Evolutionary conservation across 2,888 invertebrate genomes (phyloP), one percentile per base, ranked within the genome.

Genomic region (Epistrophella euchroma): DNA sequence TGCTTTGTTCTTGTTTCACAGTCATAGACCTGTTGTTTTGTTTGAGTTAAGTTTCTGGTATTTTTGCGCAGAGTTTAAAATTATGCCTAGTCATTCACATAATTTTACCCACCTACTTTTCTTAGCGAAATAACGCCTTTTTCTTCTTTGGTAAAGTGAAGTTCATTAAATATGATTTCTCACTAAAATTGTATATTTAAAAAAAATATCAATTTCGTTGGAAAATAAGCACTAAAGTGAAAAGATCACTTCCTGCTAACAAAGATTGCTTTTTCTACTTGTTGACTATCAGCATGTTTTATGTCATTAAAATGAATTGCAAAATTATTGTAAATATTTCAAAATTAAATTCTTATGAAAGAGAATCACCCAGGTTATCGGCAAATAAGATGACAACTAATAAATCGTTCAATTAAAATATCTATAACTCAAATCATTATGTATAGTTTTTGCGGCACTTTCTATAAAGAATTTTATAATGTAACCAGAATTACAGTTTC

Each of bases 351-450:
- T 25, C 25, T 3, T 4, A 25, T 9, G 15, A 15, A 52, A 25
- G 6, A 52, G 52, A n/a, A n/a, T n/a, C 52, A 28, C 1, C 9
- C 1, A 9, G 52, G 52, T 52, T 52, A 52, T 52, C 52, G 15
- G 3, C 4, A 15, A 52, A 52, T 28, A 52, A 52, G 37, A 15
- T 40, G 64, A 28, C 45, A 45, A 64, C n/a, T 64, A 43, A 17
- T 64, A 45, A 64, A 28, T 13, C 17, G 4, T 1, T 4, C 45
- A 43, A 28, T 64, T 64, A 28, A 52, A 11, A 15, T 28, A 1
- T 25, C 52, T 28, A 28, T 52, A 25, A 13, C 13, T 2, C 15
- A 3, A 0, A 25, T 17, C 4, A 15, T 7, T 2, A 5, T 15
- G 9, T 43, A n/a, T n/a, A n/a, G n/a, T 13, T 28, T 64, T 43